Percentiles rank a stretch among this genome's conserved stretches.
Conservation (phyloP, 1,140 invertebrate genomes). For the Hesperophylax magnus region DNA sequence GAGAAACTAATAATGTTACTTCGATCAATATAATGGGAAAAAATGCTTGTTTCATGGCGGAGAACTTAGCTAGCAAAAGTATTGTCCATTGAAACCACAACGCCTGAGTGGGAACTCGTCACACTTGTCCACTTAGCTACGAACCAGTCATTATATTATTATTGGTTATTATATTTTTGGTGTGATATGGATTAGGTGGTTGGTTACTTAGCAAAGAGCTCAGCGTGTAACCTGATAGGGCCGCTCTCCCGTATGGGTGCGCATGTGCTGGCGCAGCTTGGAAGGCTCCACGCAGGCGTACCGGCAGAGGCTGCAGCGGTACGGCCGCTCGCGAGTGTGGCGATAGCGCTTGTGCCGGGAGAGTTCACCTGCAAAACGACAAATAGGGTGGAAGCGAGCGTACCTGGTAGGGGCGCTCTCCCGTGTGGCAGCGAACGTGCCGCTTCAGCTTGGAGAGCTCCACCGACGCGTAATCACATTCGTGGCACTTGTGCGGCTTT, state of each 20-base stretch:
- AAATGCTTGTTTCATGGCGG: too few species aligned
- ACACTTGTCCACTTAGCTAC: too few species aligned
- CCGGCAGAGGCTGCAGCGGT: constrained; percentile 77
- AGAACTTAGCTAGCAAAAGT: too few species aligned
- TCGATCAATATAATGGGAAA: too few species aligned
- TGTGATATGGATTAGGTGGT: too few species aligned
- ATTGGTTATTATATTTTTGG: too few species aligned
- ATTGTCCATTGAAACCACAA: too few species aligned
- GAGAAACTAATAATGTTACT: too few species aligned
- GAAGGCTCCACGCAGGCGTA: constrained; percentile 78
- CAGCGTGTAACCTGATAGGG: constrained; percentile 66
- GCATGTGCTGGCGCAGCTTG: constrained; percentile 78
- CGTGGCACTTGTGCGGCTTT: constrained; percentile 94
- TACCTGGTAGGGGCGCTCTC: constrained; percentile 85
- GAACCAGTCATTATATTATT: too few species aligned
- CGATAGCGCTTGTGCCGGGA: constrained; percentile 59
- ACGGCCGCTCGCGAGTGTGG: constrained; percentile 80
- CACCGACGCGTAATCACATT: constrained; percentile 96
- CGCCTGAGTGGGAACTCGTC: too few species aligned
- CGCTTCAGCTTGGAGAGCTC: constrained; percentile 94
- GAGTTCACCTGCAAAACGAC: constrained; percentile 12
- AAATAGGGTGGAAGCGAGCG: constrained; percentile 14
- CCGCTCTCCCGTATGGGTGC: constrained; percentile 75
- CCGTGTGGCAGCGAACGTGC: constrained; percentile 95
- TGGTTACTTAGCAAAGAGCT: too few species aligned